Evolutionary conservation across 2,888 invertebrate species (phyloP), one percentile per base, ranked within the genome.

Genomic region (Dasypolia templi): DNA sequence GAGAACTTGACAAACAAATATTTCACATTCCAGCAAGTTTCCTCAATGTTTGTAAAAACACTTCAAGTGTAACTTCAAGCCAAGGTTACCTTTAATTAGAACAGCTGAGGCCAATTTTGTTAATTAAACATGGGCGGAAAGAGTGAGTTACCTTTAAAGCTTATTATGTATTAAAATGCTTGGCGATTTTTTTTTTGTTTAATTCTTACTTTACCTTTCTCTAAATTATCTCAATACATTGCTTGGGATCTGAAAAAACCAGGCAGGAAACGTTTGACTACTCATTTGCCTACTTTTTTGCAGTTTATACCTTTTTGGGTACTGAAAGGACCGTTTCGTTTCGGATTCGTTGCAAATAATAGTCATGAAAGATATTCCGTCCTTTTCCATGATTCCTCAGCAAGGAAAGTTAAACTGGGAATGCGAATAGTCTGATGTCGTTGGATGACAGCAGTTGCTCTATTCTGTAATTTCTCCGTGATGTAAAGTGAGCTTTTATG

Each of bases 121-220:
- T 69, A 72, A 70, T 72, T 44, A 69, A 53, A 69, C 44, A 44
- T 49, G 39, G 42, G 32, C 65, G 51, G 29, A 64, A 32, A 65
- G 65, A 53, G 17, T 42, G 42, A 53, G 17, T 42, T 53, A 53
- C 19, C 12, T 70, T 2, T 29, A n/a, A 17, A 67, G 51, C 12
- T 51, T 70, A 39, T 65, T 64, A n/a, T 2, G 39, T 17, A 53
- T 32, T 29, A 32, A n/a, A 65, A 65, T 53, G 9, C n/a, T 42
- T 17, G 32, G 29, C 11, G 3, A 39, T 26, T 56, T 66, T 56
- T 22, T 42, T 66, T 42, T 42, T 14, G 26, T 32, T 11, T 5
- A 6, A 29, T 12, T n/a, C 9, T 49, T n/a, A 17, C n/a, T 5
- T 11, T 56, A 39, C 7, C 1, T 26, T 61, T 26, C 17, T 39